Evolutionary conservation across 2,797 vertebrate genomes (phyloP), one percentile per base, ranked within the genome.

Genomic region (Uromys caudimaculatus): DNA sequence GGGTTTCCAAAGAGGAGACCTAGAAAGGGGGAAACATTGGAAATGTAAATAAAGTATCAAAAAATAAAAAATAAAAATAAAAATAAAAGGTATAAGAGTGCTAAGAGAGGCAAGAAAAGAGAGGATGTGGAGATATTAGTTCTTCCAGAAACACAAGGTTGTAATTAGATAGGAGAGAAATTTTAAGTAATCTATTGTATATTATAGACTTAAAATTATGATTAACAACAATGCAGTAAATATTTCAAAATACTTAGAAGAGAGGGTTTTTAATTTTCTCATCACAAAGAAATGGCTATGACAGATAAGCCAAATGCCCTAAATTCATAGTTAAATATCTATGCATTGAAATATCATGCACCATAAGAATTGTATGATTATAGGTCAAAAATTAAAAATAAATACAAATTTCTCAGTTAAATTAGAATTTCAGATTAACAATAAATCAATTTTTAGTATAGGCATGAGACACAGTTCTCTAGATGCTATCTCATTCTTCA

Each of bases 351-450:
- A 75, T 5, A 54, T 21, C 38, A 2, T 23, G 7, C 6, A 62
- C 44, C 19, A 82, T 75, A n/a, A 62, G 8, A 73, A 75, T 44
- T 54, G 14, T 56, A 41, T 13, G n/a, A 76, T 76, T 67, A 47
- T 35, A 29, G 84, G 58, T 77, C 29, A 67, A 73, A 54, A 56
- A 73, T 13, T 13, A 38, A 73, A 73, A 89, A 75, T 89, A 97
- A 95, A 67, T n/a, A 73, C 5, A 93, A 12, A 52, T 78, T 54
- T 41, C 23, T 32, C 52, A 82, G 19, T 84, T 88, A 64, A 85
- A 91, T 96, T 67, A 95, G 52, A 90, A 95, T 81, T 93, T 88
- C 58, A 90, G 38, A 77, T 21, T 0, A 94, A 76, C 14, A 64
- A 73, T 23, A 62, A 62, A 81, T 90, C 32, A 69, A 75, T 17